Percentiles rank a stretch among this genome's conserved stretches.
phyloP scores from a whole-genome alignment of 2,797 vertebrate genomes.

The Hephaestus fuliginosus region DNA sequence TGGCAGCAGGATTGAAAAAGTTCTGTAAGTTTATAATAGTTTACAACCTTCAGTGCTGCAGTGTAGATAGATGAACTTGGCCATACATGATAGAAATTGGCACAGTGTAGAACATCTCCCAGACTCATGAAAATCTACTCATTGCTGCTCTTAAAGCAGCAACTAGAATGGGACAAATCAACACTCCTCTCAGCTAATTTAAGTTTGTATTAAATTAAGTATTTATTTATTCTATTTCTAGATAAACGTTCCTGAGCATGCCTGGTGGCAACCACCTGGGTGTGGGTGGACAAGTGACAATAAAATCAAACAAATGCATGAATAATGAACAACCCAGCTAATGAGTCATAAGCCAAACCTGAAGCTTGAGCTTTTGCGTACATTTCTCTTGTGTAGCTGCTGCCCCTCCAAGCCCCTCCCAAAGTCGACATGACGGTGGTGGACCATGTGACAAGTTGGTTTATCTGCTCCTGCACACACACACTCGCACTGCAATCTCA shows the following conservation, averaged over 20 bases:
- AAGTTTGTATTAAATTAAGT: no score
- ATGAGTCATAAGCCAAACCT: conserved; percentile 34
- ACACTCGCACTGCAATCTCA: conserved; percentile 31
- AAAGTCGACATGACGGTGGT: not conserved
- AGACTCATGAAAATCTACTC: not conserved
- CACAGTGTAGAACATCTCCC: not conserved
- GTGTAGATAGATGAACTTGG: conserved; percentile 7
- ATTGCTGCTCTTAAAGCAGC: not conserved
- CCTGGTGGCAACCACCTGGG: not conserved
- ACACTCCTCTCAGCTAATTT: not conserved
- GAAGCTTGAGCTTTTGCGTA: conserved; percentile 1
- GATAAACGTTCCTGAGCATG: not conserved
- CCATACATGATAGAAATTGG: not conserved
- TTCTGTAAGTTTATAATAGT: not conserved
- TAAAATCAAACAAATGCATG: conserved; percentile 31
- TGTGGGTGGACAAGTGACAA: conserved; percentile 27
- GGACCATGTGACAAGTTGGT: conserved; percentile 18
- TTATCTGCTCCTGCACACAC: conserved; percentile 59
- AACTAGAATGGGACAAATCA: conserved; percentile 12
- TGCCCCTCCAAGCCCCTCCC: conserved; percentile 43
- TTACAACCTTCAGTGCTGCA: not conserved
- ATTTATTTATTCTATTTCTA: not conserved
- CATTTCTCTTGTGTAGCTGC: not conserved
- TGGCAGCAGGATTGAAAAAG: not conserved
- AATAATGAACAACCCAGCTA: conserved; percentile 28